These are phyloP conservation scores for Colius striatus DNA, from an alignment of 2,113 vertebrate species.

Conservation along the genomic window DNA sequence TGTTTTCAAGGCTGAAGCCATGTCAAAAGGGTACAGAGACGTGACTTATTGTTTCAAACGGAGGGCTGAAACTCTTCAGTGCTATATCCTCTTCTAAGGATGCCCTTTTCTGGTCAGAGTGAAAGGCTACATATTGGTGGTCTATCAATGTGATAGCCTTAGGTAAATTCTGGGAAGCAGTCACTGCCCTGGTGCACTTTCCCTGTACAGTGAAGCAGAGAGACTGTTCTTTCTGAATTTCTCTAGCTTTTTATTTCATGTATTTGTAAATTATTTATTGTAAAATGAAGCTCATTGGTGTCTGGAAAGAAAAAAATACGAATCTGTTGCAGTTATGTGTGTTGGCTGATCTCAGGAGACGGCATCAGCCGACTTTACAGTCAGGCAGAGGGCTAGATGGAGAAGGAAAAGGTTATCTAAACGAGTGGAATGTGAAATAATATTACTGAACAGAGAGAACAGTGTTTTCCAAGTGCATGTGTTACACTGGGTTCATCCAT, in stretches of 20 bases:
- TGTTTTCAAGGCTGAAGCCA: background rate
- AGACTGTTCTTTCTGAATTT: background rate
- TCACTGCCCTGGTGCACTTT: background rate
- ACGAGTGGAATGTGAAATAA: conserved; percentile 74
- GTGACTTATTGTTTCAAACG: background rate
- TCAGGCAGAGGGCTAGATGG: background rate
- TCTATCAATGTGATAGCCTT: background rate
- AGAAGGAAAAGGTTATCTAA: conserved; percentile 78
- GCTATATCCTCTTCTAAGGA: background rate
- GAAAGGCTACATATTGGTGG: background rate
- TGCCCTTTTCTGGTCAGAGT: background rate
- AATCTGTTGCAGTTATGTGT: background rate
- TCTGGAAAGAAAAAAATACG: background rate
- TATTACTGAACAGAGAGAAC: conserved; percentile 74
- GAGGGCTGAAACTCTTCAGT: background rate
- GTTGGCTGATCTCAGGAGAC: conserved; percentile 15
- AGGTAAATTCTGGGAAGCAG: background rate
- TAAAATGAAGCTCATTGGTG: background rate
- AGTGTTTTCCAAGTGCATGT: conserved; percentile 74
- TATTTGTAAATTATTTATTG: conserved; percentile 31
- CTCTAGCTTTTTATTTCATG: background rate
- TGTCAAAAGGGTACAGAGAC: background rate
- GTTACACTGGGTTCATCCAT: conserved; percentile 56
- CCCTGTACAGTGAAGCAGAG: background rate
- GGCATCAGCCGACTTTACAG: background rate